Evolutionary conservation across 2,797 vertebrate species (phyloP).

Genomic region (Poeciliopsis infans): DNA sequence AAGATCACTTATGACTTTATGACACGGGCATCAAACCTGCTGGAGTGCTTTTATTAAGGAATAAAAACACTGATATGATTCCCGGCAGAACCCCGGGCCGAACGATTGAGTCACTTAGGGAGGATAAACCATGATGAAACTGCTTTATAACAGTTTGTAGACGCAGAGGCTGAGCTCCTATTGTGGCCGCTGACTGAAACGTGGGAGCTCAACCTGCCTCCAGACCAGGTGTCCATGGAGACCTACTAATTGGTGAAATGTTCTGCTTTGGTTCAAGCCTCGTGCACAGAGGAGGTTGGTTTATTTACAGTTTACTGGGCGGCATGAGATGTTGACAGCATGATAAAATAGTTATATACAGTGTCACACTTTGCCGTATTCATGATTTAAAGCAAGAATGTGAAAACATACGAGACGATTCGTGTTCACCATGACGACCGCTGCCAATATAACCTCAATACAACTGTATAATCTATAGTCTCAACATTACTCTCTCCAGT

Average conservation of each 20-base stretch:
- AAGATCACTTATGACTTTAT: conserved; percentile 5
- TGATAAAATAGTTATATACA: not conserved
- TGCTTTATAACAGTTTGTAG: not conserved
- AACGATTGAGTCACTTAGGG: not conserved
- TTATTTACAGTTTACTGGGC: not conserved
- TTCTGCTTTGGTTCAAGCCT: not conserved
- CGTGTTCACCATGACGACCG: not conserved
- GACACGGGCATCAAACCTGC: conserved; percentile 3
- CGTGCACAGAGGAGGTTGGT: not conserved
- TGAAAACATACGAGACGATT: not conserved
- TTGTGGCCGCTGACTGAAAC: conserved; percentile 9
- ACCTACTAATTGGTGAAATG: conserved; percentile 10
- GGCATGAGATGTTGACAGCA: not conserved
- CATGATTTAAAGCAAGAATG: not conserved
- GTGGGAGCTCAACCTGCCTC: not conserved
- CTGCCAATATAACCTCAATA: not conserved
- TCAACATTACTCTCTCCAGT: not conserved
- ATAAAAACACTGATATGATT: not conserved
- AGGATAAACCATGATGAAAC: not conserved
- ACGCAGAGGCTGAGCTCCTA: not conserved
- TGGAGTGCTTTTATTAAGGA: not conserved
- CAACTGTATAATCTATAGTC: not conserved
- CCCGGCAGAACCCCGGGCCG: not conserved
- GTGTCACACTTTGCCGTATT: not conserved
- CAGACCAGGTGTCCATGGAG: not conserved